phyloP scores from a whole-genome alignment of 2,113 vertebrate genomes.

The Mormoops blainvillei region DNA sequence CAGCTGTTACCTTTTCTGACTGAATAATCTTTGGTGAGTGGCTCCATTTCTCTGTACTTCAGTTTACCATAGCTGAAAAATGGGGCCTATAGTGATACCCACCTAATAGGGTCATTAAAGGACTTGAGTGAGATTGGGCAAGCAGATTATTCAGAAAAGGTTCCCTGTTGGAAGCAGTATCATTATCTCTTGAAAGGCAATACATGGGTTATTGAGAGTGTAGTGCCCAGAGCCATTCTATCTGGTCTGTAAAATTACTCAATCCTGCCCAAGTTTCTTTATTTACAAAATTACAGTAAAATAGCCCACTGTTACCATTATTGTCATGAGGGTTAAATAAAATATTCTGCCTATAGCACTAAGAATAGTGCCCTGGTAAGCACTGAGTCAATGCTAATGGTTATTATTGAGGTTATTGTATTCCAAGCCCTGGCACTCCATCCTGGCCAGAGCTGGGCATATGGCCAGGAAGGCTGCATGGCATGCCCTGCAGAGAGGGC shows the following conservation, averaged over 20 bases:
- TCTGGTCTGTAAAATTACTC: neutral
- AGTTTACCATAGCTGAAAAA: neutral
- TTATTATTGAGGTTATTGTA: neutral
- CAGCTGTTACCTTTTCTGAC: neutral
- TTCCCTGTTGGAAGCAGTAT: neutral
- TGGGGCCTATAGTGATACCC: neutral
- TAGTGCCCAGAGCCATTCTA: neutral
- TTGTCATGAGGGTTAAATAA: neutral
- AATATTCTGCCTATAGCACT: neutral
- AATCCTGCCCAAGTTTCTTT: neutral
- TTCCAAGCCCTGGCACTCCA: neutral
- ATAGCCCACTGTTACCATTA: neutral
- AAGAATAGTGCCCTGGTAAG: neutral
- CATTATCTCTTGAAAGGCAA: neutral
- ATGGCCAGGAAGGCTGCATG: accelerated
- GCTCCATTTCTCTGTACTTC: neutral
- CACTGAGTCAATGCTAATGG: neutral
- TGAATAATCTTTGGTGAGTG: neutral
- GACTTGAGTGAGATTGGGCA: neutral
- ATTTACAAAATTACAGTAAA: neutral
- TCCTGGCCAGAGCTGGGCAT: neutral
- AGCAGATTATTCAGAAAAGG: neutral
- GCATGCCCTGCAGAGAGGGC: neutral
- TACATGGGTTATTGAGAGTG: neutral
- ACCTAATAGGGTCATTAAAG: neutral